Percentiles rank a stretch among this genome's conserved stretches.
Evolutionary conservation across 1,140 invertebrate species (phyloP).

Genomic region (Yoshiicerus persimilis): DNA sequence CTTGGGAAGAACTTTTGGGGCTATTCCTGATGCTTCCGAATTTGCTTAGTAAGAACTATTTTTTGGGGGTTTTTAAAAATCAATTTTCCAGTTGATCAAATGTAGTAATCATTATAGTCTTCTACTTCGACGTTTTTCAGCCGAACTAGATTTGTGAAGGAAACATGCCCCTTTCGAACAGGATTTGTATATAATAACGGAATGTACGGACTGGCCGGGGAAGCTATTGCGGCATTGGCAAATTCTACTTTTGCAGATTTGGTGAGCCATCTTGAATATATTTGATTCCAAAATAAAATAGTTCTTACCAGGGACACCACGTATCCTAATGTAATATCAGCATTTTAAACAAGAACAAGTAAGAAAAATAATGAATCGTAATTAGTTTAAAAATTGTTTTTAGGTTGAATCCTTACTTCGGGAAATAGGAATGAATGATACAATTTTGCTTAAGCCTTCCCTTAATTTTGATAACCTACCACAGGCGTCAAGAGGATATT

Average conservation of each 20-base stretch:
- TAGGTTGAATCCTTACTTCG: too few relatives aligned
- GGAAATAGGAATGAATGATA: slow-evolving; percentile 16
- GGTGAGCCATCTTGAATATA: background rate
- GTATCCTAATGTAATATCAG: too few relatives aligned
- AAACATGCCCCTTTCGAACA: slow-evolving; percentile 10
- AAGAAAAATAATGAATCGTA: too few relatives aligned
- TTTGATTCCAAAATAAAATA: too few relatives aligned
- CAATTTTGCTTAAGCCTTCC: background rate
- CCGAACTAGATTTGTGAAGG: background rate
- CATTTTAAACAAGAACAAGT: too few relatives aligned
- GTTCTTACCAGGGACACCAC: too few relatives aligned
- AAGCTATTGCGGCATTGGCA: slow-evolving; percentile 13
- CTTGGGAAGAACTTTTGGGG: background rate
- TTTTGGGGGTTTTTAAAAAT: background rate
- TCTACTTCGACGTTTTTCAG: too few relatives aligned
- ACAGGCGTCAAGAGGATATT: background rate
- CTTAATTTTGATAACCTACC: background rate
- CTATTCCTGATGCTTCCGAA: background rate
- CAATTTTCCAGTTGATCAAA: too few relatives aligned
- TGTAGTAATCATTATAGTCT: too few relatives aligned
- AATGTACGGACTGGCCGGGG: slow-evolving; percentile 17
- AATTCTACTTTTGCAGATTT: background rate
- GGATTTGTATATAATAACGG: slow-evolving; percentile 20
- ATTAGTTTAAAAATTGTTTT: too few relatives aligned
- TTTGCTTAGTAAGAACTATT: background rate